Conservation (phyloP, 2,888 invertebrate genomes). For the Calameuta filiformis region DNA sequence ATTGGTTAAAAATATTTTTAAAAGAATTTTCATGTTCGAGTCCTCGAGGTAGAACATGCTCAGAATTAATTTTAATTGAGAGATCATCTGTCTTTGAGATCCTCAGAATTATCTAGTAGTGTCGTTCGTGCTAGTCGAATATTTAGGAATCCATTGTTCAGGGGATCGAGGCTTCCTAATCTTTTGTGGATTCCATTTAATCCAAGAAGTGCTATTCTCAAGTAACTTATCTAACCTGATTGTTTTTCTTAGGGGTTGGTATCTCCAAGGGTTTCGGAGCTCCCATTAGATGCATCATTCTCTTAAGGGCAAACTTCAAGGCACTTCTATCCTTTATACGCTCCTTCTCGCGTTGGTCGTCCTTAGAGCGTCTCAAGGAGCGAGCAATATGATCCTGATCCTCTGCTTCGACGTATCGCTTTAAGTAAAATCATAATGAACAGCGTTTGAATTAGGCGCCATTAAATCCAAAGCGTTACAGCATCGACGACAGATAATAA, state of each 20-base stretch:
- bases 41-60: background rate
- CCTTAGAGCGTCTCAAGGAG: slow-evolving; percentile 17
- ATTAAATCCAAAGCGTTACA: background rate
- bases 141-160: background rate
- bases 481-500: background rate
- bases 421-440: background rate
- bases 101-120: background rate
- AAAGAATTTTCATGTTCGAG: background rate
- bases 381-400: slow-evolving; percentile 15
- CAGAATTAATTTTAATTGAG: background rate
- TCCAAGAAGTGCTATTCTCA: background rate
- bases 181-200: background rate
- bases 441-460: background rate
- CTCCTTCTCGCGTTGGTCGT: slow-evolving; percentile 25
- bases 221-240: background rate
- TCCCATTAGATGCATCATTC: slow-evolving; percentile 35
- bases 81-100: background rate
- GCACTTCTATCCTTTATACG: slow-evolving; percentile 36
- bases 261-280: slow-evolving; percentile 3
- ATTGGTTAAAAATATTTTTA: background rate
- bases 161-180: background rate
- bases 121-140: background rate
- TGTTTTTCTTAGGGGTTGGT: background rate
- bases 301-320: slow-evolving; percentile 38
- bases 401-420: slow-evolving; percentile 23